phyloP scores from a whole-genome alignment of 2,113 vertebrate genomes.

The Rhegmatorhina hoffmannsi region DNA sequence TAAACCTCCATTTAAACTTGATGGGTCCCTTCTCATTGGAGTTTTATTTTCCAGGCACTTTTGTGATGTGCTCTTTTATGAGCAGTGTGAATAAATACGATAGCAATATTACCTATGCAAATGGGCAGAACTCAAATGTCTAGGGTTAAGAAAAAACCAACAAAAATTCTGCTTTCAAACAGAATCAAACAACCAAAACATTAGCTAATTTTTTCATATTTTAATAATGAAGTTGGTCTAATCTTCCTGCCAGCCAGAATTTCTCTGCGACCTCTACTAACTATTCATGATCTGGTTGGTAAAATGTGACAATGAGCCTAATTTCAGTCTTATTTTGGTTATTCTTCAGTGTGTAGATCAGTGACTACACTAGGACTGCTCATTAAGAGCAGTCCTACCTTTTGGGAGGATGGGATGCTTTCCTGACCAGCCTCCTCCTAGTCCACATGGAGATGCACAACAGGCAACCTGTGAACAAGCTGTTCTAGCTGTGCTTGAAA shows the following conservation, averaged over 20 bases:
- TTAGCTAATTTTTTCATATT: neutral
- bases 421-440: neutral
- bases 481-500: neutral
- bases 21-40: constrained; percentile 63
- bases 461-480: neutral
- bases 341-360: neutral
- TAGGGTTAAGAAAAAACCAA: neutral
- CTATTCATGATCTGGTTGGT: neutral
- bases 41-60: constrained; percentile 46
- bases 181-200: neutral
- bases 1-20: constrained; percentile 66
- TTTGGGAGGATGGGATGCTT: neutral
- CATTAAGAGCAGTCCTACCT: neutral
- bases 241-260: neutral
- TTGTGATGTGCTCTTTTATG: constrained; percentile 33
- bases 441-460: neutral
- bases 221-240: neutral
- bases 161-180: neutral
- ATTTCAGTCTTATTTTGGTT: neutral
- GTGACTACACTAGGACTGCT: neutral
- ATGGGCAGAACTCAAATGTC: neutral
- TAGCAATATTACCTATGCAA: constrained; percentile 48
- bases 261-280: neutral
- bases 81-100: constrained; percentile 35
- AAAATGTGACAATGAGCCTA: neutral